Evolutionary conservation across 2,888 invertebrate genomes (phyloP).

Genomic region (Drosophila prostipennis): DNA sequence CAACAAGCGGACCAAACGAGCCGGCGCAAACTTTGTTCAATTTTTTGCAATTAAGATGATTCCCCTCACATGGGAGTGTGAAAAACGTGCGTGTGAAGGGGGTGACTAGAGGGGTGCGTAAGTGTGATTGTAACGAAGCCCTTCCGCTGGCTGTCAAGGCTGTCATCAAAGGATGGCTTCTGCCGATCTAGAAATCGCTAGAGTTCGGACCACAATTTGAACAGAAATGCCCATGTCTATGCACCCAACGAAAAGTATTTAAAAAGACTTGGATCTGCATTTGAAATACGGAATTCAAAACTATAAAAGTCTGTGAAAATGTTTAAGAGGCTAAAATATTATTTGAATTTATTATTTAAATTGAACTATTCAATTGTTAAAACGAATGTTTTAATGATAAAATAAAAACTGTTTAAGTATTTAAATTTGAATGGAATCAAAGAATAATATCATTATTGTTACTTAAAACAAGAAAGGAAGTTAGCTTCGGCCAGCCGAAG

Average conservation of each 20-base stretch:
- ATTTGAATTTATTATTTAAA: too few relatives aligned
- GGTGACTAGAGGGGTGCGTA: slow-evolving; percentile 7
- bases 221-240: neutral
- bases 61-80: slow-evolving; percentile 62
- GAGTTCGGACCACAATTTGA: neutral
- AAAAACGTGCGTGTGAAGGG: neutral
- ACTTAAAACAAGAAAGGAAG: too few relatives aligned
- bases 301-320: too few relatives aligned
- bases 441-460: too few relatives aligned
- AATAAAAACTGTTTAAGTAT: too few relatives aligned
- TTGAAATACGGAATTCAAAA: too few relatives aligned
- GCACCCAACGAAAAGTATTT: neutral
- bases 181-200: neutral
- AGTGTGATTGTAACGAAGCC: slow-evolving; percentile 51
- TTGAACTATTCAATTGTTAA: too few relatives aligned
- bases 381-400: too few relatives aligned
- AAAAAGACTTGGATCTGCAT: too few relatives aligned
- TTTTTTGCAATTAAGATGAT: slow-evolving; percentile 77
- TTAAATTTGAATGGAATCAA: too few relatives aligned
- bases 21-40: slow-evolving; percentile 62
- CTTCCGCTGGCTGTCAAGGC: slow-evolving; percentile 49
- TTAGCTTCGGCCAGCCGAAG: too few relatives aligned
- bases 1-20: slow-evolving; percentile 52
- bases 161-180: slow-evolving; percentile 4
- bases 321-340: too few relatives aligned